These are phyloP conservation scores for Laspeyria flexula DNA, from an alignment of 2,888 invertebrate species.

Conservation along the genomic window DNA sequence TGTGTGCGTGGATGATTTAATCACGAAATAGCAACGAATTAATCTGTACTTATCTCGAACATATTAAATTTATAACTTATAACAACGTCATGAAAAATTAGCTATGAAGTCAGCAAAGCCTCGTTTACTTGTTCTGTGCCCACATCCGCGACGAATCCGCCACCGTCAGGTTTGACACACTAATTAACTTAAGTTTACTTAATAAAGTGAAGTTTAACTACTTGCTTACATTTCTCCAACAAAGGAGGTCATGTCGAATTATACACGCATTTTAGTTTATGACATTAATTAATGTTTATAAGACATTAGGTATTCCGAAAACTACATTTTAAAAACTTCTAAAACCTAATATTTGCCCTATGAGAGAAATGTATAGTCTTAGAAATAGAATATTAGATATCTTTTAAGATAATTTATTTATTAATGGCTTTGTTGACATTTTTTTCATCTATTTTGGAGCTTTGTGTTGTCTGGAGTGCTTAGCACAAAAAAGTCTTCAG, in stretches of 20 bases:
- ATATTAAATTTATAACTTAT: conserved; percentile 42
- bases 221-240: conserved; percentile 46
- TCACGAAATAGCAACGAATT: conserved; percentile 23
- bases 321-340: no score
- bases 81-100: conserved; percentile 40
- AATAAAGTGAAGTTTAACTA: conserved; percentile 41
- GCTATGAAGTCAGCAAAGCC: conserved; percentile 42
- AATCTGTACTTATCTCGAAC: neutral
- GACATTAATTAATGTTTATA: conserved; percentile 19
- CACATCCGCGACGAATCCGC: conserved; percentile 51
- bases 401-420: no score
- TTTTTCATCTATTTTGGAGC: no score
- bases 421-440: no score
- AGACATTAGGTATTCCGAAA: no score
- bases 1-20: conserved; percentile 43
- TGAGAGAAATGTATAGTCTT: no score
- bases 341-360: no score
- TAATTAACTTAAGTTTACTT: conserved; percentile 56
- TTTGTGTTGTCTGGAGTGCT: no score
- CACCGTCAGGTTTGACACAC: conserved; percentile 54
- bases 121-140: conserved; percentile 35
- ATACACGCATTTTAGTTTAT: conserved; percentile 26
- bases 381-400: no score
- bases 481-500: no score
- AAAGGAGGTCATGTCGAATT: conserved; percentile 45